Evolutionary conservation across 2,797 vertebrate genomes (phyloP).

Genomic region (Argyrosomus regius): DNA sequence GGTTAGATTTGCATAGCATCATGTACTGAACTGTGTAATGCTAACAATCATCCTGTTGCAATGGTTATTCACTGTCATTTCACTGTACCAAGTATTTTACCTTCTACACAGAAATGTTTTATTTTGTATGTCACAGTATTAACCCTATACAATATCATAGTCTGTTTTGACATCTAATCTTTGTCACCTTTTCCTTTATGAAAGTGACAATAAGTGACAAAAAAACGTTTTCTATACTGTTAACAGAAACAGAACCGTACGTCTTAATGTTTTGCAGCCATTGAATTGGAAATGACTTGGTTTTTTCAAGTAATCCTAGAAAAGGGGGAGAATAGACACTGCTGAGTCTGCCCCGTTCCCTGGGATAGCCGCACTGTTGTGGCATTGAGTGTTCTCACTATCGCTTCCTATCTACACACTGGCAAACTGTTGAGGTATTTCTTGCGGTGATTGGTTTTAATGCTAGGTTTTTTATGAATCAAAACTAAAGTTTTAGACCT

Average conservation of each 20-base stretch:
- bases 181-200: slow-evolving; percentile 95
- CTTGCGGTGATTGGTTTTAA: slow-evolving; percentile 99
- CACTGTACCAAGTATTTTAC: slow-evolving; percentile 79
- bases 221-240: slow-evolving; percentile 90
- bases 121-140: slow-evolving; percentile 87
- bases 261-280: slow-evolving; percentile 99
- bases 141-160: slow-evolving; percentile 85
- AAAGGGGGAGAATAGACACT: slow-evolving; percentile 99
- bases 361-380: slow-evolving; percentile 99
- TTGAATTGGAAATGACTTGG: slow-evolving; percentile 99
- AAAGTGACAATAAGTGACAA: slow-evolving; percentile 88
- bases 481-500: slow-evolving; percentile 91
- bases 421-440: slow-evolving; percentile 99
- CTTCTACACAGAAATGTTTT: slow-evolving; percentile 84
- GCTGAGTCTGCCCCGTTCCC: slow-evolving; percentile 99
- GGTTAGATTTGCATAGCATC: slow-evolving; percentile 70
- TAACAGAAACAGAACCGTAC: slow-evolving; percentile 89
- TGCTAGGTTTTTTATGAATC: slow-evolving; percentile 95
- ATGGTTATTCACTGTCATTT: slow-evolving; percentile 86
- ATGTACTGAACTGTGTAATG: slow-evolving; percentile 82
- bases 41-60: slow-evolving; percentile 84
- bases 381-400: slow-evolving; percentile 99
- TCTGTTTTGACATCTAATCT: slow-evolving; percentile 88
- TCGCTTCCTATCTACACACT: slow-evolving; percentile 99
- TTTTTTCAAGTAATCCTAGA: slow-evolving; percentile 99